phyloP scores from a whole-genome alignment of 92 coral and sea anemone species.

The Palythoa grandiflora region DNA sequence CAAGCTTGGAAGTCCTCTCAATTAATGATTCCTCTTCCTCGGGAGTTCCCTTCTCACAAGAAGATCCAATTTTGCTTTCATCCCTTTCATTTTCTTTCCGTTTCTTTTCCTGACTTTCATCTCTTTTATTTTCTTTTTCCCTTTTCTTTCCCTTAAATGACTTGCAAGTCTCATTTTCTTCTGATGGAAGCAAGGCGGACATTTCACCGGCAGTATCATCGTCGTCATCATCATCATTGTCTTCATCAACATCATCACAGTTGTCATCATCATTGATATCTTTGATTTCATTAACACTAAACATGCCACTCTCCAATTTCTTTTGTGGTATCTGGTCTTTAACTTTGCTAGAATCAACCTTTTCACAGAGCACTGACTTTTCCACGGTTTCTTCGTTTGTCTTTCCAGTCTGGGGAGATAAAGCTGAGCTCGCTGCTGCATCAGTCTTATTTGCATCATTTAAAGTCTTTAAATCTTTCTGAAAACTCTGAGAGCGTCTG shows the following conservation, averaged over 20 bases:
- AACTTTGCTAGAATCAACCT: not conserved
- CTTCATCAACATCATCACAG: not conserved
- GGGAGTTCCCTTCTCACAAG: not conserved
- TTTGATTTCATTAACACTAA: not conserved
- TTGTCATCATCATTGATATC: too few relatives aligned
- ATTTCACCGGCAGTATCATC: constrained; percentile 5
- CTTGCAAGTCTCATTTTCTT: constrained; percentile 4
- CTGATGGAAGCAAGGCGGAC: constrained; percentile 25
- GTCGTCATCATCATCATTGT: not conserved
- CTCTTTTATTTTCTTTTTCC: not conserved
- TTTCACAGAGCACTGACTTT: not conserved
- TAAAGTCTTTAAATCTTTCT: constrained; percentile 27
- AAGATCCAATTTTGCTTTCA: not conserved
- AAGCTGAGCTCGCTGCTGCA: not conserved
- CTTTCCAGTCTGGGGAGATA: not conserved
- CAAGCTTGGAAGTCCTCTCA: constrained; percentile 25
- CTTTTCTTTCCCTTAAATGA: not conserved
- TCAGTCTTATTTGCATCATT: not conserved
- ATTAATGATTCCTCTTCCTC: constrained; percentile 21
- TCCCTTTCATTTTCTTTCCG: not conserved
- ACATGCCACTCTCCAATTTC: not conserved
- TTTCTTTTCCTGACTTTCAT: not conserved
- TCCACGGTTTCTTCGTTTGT: not conserved
- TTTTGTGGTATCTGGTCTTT: not conserved
- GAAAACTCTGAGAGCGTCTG: constrained; percentile 73